Percentiles rank a stretch among this genome's conserved stretches.
phyloP scores from a whole-genome alignment of 2,888 invertebrate species.

The Urechis unicinctus region DNA sequence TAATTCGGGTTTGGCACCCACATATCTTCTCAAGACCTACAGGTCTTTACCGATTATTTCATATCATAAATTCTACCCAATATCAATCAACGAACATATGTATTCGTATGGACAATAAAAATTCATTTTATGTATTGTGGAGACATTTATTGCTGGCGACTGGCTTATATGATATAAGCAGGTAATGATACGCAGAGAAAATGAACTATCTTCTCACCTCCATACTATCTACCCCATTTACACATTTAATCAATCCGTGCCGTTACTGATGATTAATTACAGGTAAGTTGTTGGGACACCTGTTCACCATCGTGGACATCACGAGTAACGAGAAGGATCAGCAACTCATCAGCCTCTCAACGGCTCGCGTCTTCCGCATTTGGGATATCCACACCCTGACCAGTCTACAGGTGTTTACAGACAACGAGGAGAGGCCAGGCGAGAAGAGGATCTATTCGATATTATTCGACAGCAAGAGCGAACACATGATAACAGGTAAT shows the following conservation, averaged over 20 bases:
- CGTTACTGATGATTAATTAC: constrained; percentile 6
- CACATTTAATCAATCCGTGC: neutral
- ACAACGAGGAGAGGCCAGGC: constrained; percentile 46
- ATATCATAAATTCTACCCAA: no score
- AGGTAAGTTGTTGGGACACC: constrained; percentile 47
- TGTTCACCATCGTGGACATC: constrained; percentile 48
- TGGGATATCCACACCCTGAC: constrained; percentile 49
- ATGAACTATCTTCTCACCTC: no score
- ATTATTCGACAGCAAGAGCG: constrained; percentile 44
- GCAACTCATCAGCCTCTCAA: constrained; percentile 47
- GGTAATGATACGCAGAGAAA: no score
- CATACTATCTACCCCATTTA: no score
- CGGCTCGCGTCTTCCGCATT: constrained; percentile 45
- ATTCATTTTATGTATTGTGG: no score
- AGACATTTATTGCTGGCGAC: no score
- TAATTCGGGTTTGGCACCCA: constrained; percentile 47
- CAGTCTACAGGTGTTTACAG: constrained; percentile 48
- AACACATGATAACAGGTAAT: constrained; percentile 41
- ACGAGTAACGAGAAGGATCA: constrained; percentile 46
- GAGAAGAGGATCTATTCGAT: constrained; percentile 46
- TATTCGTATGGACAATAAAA: no score
- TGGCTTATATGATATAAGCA: no score
- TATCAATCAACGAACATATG: no score
- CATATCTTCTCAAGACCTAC: constrained; percentile 43
- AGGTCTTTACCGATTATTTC: constrained; percentile 1